These are phyloP conservation scores for Hycleus cichorii DNA, from an alignment of 1,140 invertebrate genomes.

Conservation along the genomic window DNA sequence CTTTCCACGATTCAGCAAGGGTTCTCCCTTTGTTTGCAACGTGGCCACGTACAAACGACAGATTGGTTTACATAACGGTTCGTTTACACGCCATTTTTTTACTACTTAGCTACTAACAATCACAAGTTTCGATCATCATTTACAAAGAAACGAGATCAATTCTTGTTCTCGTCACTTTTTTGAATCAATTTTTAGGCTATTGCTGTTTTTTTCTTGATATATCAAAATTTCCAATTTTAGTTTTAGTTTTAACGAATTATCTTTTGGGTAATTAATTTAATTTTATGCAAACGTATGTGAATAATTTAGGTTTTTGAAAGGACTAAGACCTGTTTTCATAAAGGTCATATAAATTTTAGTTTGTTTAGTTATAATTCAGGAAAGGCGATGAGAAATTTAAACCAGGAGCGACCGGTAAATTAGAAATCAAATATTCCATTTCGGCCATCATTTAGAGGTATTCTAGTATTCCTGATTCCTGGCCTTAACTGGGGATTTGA, in stretches of 20 bases:
- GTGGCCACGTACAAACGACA: constrained; percentile 1
- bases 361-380: not conserved
- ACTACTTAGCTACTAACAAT: not conserved
- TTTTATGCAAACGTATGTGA: not conserved
- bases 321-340: not conserved
- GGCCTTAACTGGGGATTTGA: constrained; percentile 22
- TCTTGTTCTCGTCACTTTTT: not conserved
- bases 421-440: constrained; percentile 30
- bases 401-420: constrained; percentile 16
- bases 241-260: not conserved
- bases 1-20: constrained; percentile 4
- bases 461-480: constrained; percentile 20
- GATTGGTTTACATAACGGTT: constrained; percentile 11
- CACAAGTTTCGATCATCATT: too few relatives aligned
- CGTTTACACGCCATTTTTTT: constrained; percentile 10
- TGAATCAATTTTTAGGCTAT: not conserved
- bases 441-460: constrained; percentile 12
- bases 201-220: not conserved
- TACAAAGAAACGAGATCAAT: not conserved
- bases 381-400: constrained; percentile 4
- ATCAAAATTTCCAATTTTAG: not conserved
- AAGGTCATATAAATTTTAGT: not conserved
- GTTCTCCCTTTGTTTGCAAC: constrained; percentile 5
- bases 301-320: not conserved
- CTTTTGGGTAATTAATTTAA: not conserved